Evolutionary conservation across 2,797 vertebrate genomes (phyloP), one percentile per base, ranked within the genome.

Genomic region (Fundulus diaphanus): DNA sequence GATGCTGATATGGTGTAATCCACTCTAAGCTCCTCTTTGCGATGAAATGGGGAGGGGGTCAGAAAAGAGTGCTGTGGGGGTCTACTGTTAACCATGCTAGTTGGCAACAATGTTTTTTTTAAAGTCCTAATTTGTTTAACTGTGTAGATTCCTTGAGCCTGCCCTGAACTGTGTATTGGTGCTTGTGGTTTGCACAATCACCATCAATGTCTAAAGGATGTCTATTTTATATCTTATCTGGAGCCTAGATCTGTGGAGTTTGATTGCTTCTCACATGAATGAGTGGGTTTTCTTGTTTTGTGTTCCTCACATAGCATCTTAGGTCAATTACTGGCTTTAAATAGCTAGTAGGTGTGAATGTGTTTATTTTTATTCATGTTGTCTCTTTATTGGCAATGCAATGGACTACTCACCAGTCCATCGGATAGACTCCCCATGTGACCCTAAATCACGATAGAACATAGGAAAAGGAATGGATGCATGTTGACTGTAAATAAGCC

Each of bases 1-100:
- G 65, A 73, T 81, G 81, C 81, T 83, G 87, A 85, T 88, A 83
- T 88, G 79, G 85, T 83, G 88, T 93, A 93, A 94, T 93, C 93
- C 91, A 92, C 72, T 78, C 87, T 93, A 93, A 93, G 91, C 84
- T 83, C 76, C 22, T 84, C 77, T 70, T 61, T 78, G 78, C 7
- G 75, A 65, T 56, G 72, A 82, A 79, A 69, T 31, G 56, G 79
- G 82, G 68, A n/a, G 70, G 66, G 74, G 73, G 66, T 73, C 61
- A 72, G 76, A 61, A 65, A 56, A 80, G 79, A 77, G 65, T 72
- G 51, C 5, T 70, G 69, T 59, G 24, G 66, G 79, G 40, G 61
- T 33, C 74, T 74, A 22, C 51, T 83, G 24, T 72, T 68, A 77
- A 73, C 68, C 16, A 1, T 27, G 73, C 31, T 72, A 1, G 65